Conservation (phyloP, 2,797 vertebrate species). For the Acanthornis magna region DNA sequence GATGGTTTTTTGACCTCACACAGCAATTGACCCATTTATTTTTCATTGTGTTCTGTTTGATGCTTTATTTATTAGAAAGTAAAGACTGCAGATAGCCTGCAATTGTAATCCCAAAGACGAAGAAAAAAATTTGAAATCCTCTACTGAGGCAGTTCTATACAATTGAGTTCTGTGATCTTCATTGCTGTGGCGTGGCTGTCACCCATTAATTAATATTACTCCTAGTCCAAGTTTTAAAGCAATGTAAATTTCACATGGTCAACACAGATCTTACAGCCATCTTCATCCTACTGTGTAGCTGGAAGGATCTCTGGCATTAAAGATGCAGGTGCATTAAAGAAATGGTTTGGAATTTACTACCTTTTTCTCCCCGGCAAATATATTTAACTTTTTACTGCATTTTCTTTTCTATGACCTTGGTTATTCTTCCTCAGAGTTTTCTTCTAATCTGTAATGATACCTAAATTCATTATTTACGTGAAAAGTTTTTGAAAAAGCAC, state of each 20-base stretch:
- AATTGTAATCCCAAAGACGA: neutral
- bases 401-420: neutral
- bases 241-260: neutral
- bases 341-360: neutral
- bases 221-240: neutral
- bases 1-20: constrained; percentile 5
- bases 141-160: neutral
- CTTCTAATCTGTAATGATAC: neutral
- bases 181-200: neutral
- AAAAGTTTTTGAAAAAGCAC: neutral
- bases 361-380: neutral
- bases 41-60: constrained; percentile 3
- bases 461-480: neutral
- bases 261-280: neutral
- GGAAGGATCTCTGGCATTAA: neutral
- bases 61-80: constrained; percentile 22
- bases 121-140: neutral
- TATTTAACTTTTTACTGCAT: neutral
- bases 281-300: neutral
- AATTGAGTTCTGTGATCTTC: neutral
- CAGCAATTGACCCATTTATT: constrained; percentile 5
- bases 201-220: neutral
- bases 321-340: neutral
- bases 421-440: neutral
- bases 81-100: neutral